Evolutionary conservation across 2,113 vertebrate genomes (phyloP).

Genomic region (Oxyura jamaicensis): DNA sequence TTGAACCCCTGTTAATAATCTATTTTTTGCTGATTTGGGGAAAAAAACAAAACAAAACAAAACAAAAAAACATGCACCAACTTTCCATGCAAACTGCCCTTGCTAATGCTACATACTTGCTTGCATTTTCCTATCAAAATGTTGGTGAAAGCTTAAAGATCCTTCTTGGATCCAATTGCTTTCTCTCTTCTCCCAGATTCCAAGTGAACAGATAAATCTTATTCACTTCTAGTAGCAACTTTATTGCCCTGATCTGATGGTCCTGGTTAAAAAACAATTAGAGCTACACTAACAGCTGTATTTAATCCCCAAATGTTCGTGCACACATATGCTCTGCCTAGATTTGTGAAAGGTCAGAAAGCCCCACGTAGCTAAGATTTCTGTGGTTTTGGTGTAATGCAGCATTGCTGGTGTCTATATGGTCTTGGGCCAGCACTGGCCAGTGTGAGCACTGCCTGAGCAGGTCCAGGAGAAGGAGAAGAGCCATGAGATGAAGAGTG

Average conservation of each 20-base stretch:
- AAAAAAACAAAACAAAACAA: neutral
- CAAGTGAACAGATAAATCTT: neutral
- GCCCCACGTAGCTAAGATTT: neutral
- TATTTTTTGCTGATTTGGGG: neutral
- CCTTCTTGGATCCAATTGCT: neutral
- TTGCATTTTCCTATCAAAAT: neutral
- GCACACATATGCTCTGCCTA: fast-evolving
- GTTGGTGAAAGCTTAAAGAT: neutral
- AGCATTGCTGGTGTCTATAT: neutral
- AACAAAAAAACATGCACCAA: fast-evolving
- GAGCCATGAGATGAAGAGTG: neutral
- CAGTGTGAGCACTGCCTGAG: neutral
- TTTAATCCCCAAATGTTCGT: neutral
- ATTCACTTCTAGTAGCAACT: neutral
- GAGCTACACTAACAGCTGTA: neutral
- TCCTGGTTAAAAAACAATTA: neutral
- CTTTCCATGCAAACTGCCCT: neutral
- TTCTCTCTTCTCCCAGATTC: neutral
- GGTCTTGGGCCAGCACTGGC: neutral
- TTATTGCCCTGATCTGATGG: neutral
- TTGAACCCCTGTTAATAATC: neutral
- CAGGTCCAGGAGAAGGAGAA: neutral
- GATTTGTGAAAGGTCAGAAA: neutral
- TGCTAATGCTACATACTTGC: neutral
- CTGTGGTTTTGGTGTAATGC: neutral